phyloP scores from a whole-genome alignment of 2,888 invertebrate genomes.

The Smittia aterrima region DNA sequence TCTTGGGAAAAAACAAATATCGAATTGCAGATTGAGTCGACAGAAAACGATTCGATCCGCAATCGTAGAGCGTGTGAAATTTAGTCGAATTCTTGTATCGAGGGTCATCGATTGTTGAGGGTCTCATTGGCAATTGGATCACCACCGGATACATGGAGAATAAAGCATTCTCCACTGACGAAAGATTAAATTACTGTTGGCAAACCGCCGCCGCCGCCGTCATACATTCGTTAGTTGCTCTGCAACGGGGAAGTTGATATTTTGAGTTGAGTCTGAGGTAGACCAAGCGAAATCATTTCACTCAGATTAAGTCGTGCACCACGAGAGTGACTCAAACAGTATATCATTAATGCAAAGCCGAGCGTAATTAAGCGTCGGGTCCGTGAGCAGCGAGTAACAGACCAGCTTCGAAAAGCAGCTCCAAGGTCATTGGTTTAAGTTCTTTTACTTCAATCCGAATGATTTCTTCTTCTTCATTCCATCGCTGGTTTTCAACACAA shows the following conservation, averaged over 20 bases:
- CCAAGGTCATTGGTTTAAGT: conserved; percentile 39
- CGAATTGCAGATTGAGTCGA: neutral
- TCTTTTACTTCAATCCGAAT: conserved; percentile 34
- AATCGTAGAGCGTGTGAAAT: neutral
- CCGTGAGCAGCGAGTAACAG: neutral
- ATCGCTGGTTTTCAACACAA: conserved; percentile 7
- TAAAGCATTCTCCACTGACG: neutral
- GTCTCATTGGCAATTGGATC: neutral
- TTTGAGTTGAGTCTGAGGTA: neutral
- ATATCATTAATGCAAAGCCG: neutral
- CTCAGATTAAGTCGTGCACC: too few relatives aligned
- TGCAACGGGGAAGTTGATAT: neutral
- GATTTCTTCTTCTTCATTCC: neutral
- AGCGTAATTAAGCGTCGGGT: neutral
- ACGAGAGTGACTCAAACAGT: neutral
- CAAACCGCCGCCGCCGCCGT: neutral
- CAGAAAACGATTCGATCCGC: neutral
- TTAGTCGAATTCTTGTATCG: neutral
- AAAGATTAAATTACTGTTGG: neutral
- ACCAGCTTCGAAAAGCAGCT: conserved; percentile 10
- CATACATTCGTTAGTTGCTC: neutral
- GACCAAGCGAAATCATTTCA: neutral
- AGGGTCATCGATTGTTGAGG: neutral
- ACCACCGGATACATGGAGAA: neutral
- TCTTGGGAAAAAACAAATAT: neutral